Evolutionary conservation across 1,140 invertebrate genomes (phyloP), one percentile per base, ranked within the genome.

Genomic region (Ptiloglossa arizonensis): DNA sequence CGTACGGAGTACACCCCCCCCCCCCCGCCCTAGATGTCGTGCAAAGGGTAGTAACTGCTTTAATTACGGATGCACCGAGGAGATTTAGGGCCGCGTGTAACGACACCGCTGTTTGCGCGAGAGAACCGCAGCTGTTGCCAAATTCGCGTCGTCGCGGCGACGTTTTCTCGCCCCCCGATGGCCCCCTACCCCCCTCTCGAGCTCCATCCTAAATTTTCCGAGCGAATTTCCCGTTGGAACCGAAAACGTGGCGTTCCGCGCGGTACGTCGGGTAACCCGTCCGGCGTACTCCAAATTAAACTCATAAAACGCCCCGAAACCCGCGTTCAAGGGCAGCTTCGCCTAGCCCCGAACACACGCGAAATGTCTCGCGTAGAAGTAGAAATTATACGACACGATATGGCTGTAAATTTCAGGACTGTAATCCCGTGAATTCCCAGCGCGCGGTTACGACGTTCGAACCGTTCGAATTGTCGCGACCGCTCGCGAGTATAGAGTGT

Each of bases 281-380:
- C 66, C 83, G 79, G 82, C 74, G 79, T 85, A n/a, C n/a, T 86
- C 86, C 85, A 90, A 91, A 91, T 91, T 90, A 90, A 91, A 90
- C 83, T 90, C 90, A 89, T 91, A 91, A 91, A 91, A 90, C 69
- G 83, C 68, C 75, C 81, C 3, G 6, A 71, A 62, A 79, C 84
- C 80, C 76, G 11, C 59, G 41, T 19, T 74, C 69, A 70, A 70
- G 63, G 73, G 59, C 69, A 52, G 59, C 68, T 76, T 52, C 44
- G 52, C 63, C 48, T 48, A 68, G 32, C 29, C 59, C 48, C 46
- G 38, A 77, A 68, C 63, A 59, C 22, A 15, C 66, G n/a, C 41
- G 56, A 24, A 3, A 22, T 24, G 22, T 72, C 41, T 9, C 24
- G 68, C 29, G 29, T 6, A 1, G 38, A 29, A 17, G 11, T 2